These are phyloP conservation scores for Paramuricea clavata DNA, from an alignment of 92 coral and sea anemone species.

Conservation along the genomic window DNA sequence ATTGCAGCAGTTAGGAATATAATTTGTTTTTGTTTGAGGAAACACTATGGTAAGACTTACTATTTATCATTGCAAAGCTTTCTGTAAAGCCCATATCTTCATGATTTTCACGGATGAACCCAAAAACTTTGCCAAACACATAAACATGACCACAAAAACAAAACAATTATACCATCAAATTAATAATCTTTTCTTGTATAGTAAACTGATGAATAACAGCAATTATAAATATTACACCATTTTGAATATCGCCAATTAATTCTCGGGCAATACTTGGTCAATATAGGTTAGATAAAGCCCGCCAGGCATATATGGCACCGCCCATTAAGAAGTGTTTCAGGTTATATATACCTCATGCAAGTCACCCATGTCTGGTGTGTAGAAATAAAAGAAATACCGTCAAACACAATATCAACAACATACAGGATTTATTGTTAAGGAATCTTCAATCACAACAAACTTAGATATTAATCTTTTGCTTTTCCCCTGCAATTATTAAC, in stretches of 20 bases:
- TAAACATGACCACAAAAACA: background rate
- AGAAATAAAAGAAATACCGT: conserved; percentile 4
- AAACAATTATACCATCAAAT: background rate
- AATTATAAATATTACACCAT: background rate
- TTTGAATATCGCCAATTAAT: background rate
- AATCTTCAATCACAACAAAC: background rate
- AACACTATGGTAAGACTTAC: too few species aligned
- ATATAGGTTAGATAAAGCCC: conserved; percentile 8
- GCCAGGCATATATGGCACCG: conserved; percentile 26
- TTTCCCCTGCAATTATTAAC: too few species aligned
- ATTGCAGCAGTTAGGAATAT: too few species aligned
- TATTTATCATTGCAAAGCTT: too few species aligned
- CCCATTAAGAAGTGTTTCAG: background rate
- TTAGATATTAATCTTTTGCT: background rate
- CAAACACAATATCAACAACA: background rate
- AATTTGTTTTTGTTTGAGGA: too few species aligned
- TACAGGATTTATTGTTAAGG: background rate
- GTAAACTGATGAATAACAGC: background rate
- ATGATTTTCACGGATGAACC: too few species aligned
- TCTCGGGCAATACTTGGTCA: background rate
- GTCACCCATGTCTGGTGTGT: background rate
- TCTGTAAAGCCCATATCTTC: too few species aligned
- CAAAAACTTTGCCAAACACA: too few species aligned
- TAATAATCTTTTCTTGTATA: background rate
- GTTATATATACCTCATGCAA: background rate